A percentile compares a stretch with the other conserved stretches of the same genome.
Evolutionary conservation across 2,797 vertebrate species (phyloP).

Genomic region (Myotis planiceps): DNA sequence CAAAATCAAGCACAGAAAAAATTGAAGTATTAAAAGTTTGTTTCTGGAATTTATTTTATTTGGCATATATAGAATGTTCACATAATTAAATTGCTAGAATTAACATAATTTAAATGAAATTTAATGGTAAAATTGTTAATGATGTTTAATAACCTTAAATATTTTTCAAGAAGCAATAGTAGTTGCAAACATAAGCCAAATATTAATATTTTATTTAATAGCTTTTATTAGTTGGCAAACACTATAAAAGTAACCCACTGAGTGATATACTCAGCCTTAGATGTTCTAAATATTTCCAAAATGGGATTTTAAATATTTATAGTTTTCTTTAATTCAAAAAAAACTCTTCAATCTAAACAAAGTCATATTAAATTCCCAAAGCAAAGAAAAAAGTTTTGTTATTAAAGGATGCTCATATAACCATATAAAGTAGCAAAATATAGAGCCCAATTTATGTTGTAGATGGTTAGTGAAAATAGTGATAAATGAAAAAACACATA

Average conservation of each 20-base stretch:
- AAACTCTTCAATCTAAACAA: neutral
- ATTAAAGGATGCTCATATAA: neutral
- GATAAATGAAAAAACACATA: neutral
- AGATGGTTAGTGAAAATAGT: neutral
- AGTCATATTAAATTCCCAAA: neutral
- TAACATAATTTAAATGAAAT: slow-evolving; percentile 24
- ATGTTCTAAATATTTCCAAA: neutral
- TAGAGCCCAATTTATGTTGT: neutral
- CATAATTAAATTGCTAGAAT: neutral
- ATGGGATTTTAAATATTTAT: neutral
- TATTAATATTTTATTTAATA: neutral
- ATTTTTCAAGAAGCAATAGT: slow-evolving; percentile 6
- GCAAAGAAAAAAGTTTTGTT: neutral
- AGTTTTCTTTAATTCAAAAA: neutral
- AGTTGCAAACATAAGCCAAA: neutral
- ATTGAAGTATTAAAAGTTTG: neutral
- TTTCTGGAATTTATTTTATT: neutral
- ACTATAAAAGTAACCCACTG: neutral
- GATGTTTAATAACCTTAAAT: neutral
- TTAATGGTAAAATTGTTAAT: neutral
- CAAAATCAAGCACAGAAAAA: neutral
- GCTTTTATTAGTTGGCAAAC: neutral
- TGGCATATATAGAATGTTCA: neutral
- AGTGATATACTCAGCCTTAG: neutral
- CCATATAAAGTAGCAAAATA: neutral